Base-by-base conservation (phyloP, 2,888 invertebrate species). In the Carpatolechia fugitivella region DNA sequence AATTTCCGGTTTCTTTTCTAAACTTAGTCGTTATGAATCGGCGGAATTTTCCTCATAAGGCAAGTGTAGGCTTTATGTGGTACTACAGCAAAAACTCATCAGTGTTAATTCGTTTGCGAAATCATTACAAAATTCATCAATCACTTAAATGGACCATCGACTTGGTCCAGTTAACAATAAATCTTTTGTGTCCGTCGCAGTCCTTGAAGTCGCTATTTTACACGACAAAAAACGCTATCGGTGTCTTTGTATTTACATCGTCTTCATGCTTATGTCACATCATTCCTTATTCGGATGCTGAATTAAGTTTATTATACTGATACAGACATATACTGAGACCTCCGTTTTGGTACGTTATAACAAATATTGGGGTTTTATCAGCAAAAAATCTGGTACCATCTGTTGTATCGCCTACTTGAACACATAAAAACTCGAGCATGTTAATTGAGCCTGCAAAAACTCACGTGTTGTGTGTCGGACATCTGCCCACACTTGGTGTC, bases 391-490 rank as follows among this genome's bases (percentile, higher is more conserved):
- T 31, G 49, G 33, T 31, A 40, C 52, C 56, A 56, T 52, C 36
- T 56, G 56, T 56, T 52, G 18, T 31, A 35, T 55, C 52, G 56
- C 52, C 52, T 56, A 52, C 56, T 47, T 33, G 31, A n/a, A 24
- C 29, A 20, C 46, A 47, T 46, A 54, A 54, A 55, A 55, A 55
- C 44, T 24, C 13, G 35, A 48, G 49, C 55, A 51, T 47, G 55
- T 35, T 55, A 55, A 55, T 55, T 50, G 48, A 50, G 16, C 8
- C n/a, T 3, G 30, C 41, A 33, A 50, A 55, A 55, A 55, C 31
- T 35, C 24, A 50, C 40, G 35, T 49, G 35, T 13, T 33, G 35
- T 49, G 35, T 13, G 20, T 52, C 52, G 56, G 56, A 52, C 56
- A 29, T 56, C 52, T 52, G 56, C 56, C 56, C 56, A 56, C 56